These are phyloP conservation scores for Fregetta grallaria DNA, from an alignment of 2,113 vertebrate species.

Conservation along the genomic window DNA sequence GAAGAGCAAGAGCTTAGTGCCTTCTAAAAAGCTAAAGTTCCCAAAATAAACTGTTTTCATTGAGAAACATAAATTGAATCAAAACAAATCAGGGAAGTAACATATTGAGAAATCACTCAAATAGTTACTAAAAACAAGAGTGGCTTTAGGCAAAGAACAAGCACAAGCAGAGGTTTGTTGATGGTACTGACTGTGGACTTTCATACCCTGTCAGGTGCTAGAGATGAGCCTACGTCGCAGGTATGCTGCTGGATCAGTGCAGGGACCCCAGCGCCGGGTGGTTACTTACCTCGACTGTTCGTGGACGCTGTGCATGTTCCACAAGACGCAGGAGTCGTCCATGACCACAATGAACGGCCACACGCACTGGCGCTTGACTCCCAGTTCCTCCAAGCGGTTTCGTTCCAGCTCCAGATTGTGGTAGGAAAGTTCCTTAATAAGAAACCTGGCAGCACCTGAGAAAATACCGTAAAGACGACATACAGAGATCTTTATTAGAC, in stretches of 20 bases:
- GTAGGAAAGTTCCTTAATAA: slow-evolving; percentile 97
- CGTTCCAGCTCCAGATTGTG: slow-evolving; percentile 97
- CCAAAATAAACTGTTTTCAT: not conserved
- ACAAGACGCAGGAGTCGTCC: slow-evolving; percentile 95
- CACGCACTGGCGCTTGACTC: slow-evolving; percentile 88
- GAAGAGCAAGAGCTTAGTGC: not conserved
- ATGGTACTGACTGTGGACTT: not conserved
- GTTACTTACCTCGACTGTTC: slow-evolving; percentile 78
- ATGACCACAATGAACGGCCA: slow-evolving; percentile 98
- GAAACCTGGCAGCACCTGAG: slow-evolving; percentile 92
- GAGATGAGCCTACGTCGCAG: not conserved
- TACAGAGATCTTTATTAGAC: not conserved
- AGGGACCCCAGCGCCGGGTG: fast-evolving
- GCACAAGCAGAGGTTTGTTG: not conserved
- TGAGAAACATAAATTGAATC: not conserved
- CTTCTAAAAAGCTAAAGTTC: not conserved
- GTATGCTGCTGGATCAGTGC: not conserved
- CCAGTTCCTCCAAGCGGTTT: slow-evolving; percentile 90
- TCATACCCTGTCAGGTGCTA: not conserved
- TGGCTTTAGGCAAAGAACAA: not conserved
- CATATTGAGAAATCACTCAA: not conserved
- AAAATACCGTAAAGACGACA: not conserved
- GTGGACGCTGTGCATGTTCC: slow-evolving; percentile 82
- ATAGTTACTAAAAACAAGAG: not conserved
- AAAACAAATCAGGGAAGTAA: not conserved